Evolutionary conservation across 2,113 vertebrate species (phyloP).

Genomic region (Syngnathus typhle): DNA sequence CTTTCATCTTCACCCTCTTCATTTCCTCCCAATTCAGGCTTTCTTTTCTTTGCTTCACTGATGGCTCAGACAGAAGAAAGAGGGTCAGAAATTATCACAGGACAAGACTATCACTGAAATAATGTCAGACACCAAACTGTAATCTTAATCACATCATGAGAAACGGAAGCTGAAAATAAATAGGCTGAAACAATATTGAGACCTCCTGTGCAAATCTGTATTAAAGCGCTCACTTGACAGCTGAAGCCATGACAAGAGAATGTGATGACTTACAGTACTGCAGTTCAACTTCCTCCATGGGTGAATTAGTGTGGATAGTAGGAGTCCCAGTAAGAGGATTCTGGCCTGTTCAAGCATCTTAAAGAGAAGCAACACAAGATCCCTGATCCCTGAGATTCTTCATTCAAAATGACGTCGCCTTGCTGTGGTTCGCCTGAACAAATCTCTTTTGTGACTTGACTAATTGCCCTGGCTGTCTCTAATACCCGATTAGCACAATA

Average conservation of each 20-base stretch:
- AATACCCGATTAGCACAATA: constrained; percentile 42
- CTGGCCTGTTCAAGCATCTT: constrained; percentile 25
- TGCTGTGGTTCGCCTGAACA: constrained; percentile 9
- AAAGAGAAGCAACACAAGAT: constrained; percentile 13
- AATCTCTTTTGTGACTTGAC: constrained; percentile 33
- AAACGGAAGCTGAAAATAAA: not conserved
- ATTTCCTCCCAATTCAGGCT: too few relatives aligned
- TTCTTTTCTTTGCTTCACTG: too few relatives aligned
- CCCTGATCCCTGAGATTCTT: constrained; percentile 28
- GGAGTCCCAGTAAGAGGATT: constrained; percentile 43
- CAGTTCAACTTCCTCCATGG: not conserved
- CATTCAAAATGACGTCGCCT: constrained; percentile 7
- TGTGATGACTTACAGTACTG: not conserved
- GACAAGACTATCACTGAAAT: not conserved
- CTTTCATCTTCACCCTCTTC: too few relatives aligned
- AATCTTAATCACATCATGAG: not conserved
- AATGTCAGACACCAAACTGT: not conserved
- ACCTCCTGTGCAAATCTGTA: not conserved
- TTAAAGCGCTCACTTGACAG: not conserved
- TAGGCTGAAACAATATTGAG: not conserved
- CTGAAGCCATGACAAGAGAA: not conserved
- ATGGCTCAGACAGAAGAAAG: not conserved
- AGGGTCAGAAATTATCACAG: not conserved
- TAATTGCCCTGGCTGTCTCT: constrained; percentile 31
- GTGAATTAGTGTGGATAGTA: constrained; percentile 18